Percentiles rank a stretch among this genome's conserved stretches.
Conservation (phyloP, 2,113 vertebrate species). For the Pterophyllum scalare region DNA sequence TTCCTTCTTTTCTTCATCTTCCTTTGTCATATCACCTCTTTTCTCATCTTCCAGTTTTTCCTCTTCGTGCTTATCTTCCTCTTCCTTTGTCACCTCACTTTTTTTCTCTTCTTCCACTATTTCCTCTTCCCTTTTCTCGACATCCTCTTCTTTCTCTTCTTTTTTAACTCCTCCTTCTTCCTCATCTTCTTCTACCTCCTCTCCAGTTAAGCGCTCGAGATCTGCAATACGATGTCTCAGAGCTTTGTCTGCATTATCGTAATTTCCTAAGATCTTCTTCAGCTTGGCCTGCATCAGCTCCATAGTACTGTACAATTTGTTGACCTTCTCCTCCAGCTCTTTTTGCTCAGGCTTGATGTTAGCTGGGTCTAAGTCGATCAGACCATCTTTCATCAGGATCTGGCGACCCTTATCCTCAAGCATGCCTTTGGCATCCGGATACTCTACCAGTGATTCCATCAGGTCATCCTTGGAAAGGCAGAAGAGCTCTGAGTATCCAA, state of each 20-base stretch:
- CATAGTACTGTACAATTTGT: conserved; percentile 83
- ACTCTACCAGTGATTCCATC: conserved; percentile 94
- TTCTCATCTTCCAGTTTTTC: background rate
- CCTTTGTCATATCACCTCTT: background rate
- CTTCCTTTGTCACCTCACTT: background rate
- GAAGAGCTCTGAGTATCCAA: conserved; percentile 96
- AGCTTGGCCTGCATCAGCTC: conserved; percentile 89
- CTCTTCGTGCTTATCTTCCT: background rate
- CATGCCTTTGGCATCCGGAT: conserved; percentile 94
- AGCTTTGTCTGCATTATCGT: conserved; percentile 82
- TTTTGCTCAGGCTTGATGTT: conserved; percentile 88
- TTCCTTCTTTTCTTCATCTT: background rate
- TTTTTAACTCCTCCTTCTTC: conserved; percentile 58
- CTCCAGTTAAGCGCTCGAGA: conserved; percentile 83
- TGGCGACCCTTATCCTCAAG: conserved; percentile 95
- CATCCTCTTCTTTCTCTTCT: background rate
- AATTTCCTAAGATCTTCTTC: conserved; percentile 86
- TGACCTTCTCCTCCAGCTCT: conserved; percentile 90
- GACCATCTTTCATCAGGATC: conserved; percentile 94
- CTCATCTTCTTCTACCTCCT: conserved; percentile 73
- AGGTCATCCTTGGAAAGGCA: conserved; percentile 97
- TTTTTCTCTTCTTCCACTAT: background rate
- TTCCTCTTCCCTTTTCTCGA: conserved; percentile 4
- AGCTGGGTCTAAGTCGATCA: conserved; percentile 89
- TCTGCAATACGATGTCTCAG: conserved; percentile 84